Evolutionary conservation across 2,797 vertebrate genomes (phyloP).

Genomic region (Ceyx erithaca): DNA sequence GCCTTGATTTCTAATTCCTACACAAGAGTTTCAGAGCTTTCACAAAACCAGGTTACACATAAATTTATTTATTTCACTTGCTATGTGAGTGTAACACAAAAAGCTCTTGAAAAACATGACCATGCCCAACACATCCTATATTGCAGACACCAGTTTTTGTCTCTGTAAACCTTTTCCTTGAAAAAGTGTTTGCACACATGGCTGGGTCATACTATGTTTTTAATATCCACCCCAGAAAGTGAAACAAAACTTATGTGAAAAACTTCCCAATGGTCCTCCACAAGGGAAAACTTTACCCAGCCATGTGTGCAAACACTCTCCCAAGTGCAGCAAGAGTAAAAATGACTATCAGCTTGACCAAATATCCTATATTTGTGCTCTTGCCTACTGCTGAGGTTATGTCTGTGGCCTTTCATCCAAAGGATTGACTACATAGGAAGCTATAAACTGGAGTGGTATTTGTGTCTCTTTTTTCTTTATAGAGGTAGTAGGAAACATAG

Average conservation of each 20-base stretch:
- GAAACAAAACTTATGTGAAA: background rate
- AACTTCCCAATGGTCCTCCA: background rate
- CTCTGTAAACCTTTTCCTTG: background rate
- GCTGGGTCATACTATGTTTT: background rate
- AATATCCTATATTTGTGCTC: background rate
- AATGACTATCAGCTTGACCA: background rate
- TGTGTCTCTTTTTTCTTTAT: background rate
- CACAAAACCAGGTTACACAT: conserved; percentile 33
- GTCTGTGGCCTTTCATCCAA: background rate
- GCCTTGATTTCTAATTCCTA: too few species aligned
- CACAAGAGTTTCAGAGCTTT: conserved; percentile 26
- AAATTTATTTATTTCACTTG: conserved; percentile 20
- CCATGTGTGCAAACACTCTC: fast-evolving
- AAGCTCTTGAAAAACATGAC: background rate
- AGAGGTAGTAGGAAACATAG: background rate
- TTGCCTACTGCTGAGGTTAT: background rate
- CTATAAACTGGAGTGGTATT: background rate
- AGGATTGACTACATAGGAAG: background rate
- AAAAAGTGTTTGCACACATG: background rate
- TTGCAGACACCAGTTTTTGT: background rate
- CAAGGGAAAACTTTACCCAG: background rate
- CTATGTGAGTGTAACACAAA: background rate
- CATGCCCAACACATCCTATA: background rate
- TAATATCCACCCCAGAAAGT: background rate
- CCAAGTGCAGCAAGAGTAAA: background rate